Conservation (phyloP, 2,113 vertebrate species). For the Amphilophus citrinellus region DNA sequence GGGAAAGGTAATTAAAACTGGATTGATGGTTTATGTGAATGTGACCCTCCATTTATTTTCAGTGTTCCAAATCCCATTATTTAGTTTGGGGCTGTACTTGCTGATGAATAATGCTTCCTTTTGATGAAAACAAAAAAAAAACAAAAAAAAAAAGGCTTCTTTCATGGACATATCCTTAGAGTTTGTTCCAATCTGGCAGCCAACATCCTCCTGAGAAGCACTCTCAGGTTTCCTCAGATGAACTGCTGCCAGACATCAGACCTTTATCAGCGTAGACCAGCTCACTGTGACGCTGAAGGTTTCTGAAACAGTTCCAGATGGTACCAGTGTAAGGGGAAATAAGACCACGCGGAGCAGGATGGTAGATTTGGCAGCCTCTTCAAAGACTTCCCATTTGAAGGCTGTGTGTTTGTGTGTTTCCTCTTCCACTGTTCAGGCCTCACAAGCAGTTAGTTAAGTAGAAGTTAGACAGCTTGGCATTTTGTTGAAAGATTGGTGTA, state of each 20-base stretch:
- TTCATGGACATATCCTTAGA: conserved; percentile 32
- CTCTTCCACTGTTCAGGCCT: conserved; percentile 33
- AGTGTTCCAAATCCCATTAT: neutral
- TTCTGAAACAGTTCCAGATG: conserved; percentile 71
- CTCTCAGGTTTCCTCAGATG: conserved; percentile 58
- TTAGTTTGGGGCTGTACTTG: conserved; percentile 23
- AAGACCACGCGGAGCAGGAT: conserved; percentile 43
- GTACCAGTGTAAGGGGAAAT: conserved; percentile 49
- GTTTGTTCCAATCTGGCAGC: conserved; percentile 48
- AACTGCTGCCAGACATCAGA: conserved; percentile 37
- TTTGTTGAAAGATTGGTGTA: conserved; percentile 39
- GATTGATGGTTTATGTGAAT: neutral
- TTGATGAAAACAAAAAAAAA: neutral
- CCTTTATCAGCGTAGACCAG: conserved; percentile 56
- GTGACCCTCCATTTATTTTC: neutral
- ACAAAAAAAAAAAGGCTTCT: conserved; percentile 1
- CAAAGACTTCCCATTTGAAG: conserved; percentile 65
- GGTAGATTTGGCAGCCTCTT: conserved; percentile 64
- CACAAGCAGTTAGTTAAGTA: conserved; percentile 31
- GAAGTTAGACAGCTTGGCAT: conserved; percentile 26
- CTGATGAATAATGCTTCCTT: conserved; percentile 42
- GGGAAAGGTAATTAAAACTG: neutral
- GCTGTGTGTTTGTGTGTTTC: conserved; percentile 33
- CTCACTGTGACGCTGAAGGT: conserved; percentile 47
- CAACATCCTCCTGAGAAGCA: conserved; percentile 2